phyloP scores from a whole-genome alignment of 2,113 vertebrate genomes.

The Chaenocephalus aceratus region DNA sequence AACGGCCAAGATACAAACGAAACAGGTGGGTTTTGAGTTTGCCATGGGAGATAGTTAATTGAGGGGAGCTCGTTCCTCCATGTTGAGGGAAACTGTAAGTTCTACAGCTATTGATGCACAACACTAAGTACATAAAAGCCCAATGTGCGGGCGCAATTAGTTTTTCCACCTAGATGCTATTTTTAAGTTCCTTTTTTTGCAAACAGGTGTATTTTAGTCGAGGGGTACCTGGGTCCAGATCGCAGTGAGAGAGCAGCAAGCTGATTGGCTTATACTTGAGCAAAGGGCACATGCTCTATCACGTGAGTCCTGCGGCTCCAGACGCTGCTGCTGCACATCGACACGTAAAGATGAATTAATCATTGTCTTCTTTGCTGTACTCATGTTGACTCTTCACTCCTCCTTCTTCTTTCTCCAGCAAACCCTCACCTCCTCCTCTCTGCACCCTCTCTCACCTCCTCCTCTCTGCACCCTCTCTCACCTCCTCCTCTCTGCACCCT shows the following conservation, averaged over 20 bases:
- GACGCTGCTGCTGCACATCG: constrained; percentile 22
- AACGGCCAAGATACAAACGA: too few species aligned
- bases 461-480: constrained; percentile 10
- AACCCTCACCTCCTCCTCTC: not conserved
- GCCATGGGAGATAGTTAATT: too few species aligned
- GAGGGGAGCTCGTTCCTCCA: too few species aligned
- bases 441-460: constrained; percentile 10
- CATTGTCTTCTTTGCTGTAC: constrained; percentile 40
- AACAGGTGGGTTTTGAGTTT: too few species aligned
- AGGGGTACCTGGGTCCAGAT: too few species aligned
- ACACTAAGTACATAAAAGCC: constrained; percentile 38
- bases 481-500: too few species aligned
- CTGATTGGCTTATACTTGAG: too few species aligned
- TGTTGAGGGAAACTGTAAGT: constrained; percentile 22
- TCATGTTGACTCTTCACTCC: constrained; percentile 18
- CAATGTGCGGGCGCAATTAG: constrained; percentile 26
- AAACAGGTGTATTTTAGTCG: too few species aligned
- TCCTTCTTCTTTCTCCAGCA: constrained; percentile 20
- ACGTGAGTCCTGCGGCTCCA: constrained; percentile 17
- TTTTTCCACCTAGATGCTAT: constrained; percentile 20
- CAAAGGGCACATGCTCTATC: too few species aligned
- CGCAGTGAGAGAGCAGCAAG: too few species aligned
- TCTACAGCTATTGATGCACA: constrained; percentile 51
- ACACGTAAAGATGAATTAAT: constrained; percentile 68
- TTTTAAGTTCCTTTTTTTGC: not conserved